Conservation (phyloP, 92 coral and sea anemone species). For the Palythoa grandiflora region DNA sequence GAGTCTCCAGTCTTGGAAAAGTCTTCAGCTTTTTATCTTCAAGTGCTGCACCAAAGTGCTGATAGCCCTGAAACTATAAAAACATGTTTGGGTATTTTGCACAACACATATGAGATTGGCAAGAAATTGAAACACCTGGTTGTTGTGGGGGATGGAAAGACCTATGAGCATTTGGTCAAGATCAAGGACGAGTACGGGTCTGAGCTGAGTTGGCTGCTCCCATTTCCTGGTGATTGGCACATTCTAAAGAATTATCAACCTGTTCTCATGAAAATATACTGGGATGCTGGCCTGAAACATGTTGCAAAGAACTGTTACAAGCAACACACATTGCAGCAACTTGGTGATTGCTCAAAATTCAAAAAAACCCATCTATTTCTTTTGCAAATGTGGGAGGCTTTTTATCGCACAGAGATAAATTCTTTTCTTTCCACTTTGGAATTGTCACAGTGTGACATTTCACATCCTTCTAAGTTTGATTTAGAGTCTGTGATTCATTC, state of each 20-base stretch:
- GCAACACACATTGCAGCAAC: neutral
- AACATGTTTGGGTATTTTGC: constrained; percentile 19
- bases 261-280: constrained; percentile 13
- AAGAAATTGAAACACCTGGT: constrained; percentile 3
- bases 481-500: neutral
- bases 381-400: constrained; percentile 12
- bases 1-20: constrained; percentile 3
- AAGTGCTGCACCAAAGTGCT: neutral
- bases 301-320: constrained; percentile 15
- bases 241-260: constrained; percentile 22
- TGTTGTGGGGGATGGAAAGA: constrained; percentile 39
- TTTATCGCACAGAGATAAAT: constrained; percentile 2
- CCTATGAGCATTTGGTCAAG: constrained; percentile 27
- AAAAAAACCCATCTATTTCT: neutral
- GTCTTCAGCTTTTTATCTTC: constrained; percentile 24
- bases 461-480: neutral
- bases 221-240: constrained; percentile 39
- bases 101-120: neutral
- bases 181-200: constrained; percentile 11
- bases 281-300: constrained; percentile 28
- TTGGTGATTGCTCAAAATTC: neutral
- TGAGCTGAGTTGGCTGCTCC: constrained; percentile 15
- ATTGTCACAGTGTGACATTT: neutral
- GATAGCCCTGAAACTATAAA: constrained; percentile 29
- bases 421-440: neutral